A percentile compares a stretch with the other conserved stretches of the same genome.
Conservation (phyloP, 2,888 invertebrate genomes). For the Drosophila bunnanda region DNA sequence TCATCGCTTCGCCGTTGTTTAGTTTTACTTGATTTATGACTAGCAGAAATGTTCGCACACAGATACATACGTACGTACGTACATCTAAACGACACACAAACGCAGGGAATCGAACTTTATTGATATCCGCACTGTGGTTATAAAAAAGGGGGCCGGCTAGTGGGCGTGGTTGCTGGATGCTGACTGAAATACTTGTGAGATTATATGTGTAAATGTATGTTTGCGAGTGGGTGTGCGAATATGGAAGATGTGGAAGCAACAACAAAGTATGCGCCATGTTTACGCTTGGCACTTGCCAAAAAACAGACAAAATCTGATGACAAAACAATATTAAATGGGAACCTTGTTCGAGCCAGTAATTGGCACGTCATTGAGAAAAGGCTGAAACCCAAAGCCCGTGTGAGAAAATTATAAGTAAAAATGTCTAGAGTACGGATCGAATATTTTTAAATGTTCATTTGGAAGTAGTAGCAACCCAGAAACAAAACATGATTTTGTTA, state of each 20-base stretch:
- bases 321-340: conserved; percentile 11
- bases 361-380: neutral
- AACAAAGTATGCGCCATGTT: conserved; percentile 55
- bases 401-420: neutral
- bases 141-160: conserved; percentile 46
- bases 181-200: conserved; percentile 43
- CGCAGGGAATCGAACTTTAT: conserved; percentile 65
- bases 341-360: neutral
- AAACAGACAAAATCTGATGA: conserved; percentile 22
- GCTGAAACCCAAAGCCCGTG: neutral
- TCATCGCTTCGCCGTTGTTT: conserved; percentile 53
- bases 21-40: conserved; percentile 70
- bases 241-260: conserved; percentile 11
- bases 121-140: conserved; percentile 67
- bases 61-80: neutral
- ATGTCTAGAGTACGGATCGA: no score
- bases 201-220: conserved; percentile 10
- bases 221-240: conserved; percentile 8
- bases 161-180: conserved; percentile 46
- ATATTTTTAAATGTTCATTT: no score
- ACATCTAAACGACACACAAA: conserved; percentile 9
- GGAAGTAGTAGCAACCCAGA: no score
- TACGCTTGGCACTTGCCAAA: conserved; percentile 55
- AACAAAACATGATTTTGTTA: neutral
- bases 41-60: conserved; percentile 40